Base-by-base conservation (phyloP, 2,888 invertebrate genomes). In the Rhynchonema sp. region DNA sequence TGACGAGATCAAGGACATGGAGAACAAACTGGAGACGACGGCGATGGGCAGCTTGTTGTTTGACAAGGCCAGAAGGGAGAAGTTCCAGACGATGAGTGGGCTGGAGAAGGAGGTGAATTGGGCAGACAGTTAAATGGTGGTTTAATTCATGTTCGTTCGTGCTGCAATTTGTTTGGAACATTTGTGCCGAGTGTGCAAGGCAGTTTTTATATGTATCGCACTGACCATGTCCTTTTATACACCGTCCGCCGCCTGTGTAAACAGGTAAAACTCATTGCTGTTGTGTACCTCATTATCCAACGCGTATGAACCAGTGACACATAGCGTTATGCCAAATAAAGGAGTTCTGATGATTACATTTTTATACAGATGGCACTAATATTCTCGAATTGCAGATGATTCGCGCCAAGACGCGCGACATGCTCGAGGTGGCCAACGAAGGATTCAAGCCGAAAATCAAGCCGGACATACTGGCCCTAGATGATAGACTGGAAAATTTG, bases 1-100 rank as follows among this genome's bases (percentile, higher is more conserved):
- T 13, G 23, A 53, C 6, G 59, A 59, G 29, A 57, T 61, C 26
- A 59, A 55, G 29, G 59, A 61, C 22, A 61, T 61, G 61, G 61
- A 61, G 52, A n/a, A 56, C 30, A 59, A 59, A 28, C 55, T 61
- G 26, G 28, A 60, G 29, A 29, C 23, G 3, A 61, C 61, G 2
- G 61, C 54, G 9, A 55, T 56, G 59, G 61, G 61, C 54, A 29
- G 26, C 9, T 28, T 61, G 38, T 29, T 59, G 28, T 60, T 30
- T 28, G 30, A 59, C 27, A 55, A 55, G 28, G 3, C n/a, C 9
- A 52, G n/a, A 25, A 9, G 52, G 9, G 55, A 55, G 55, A 55
- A 55, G 22, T 22, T 55, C 9, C 20, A n/a, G 27, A 27, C 29
- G 20, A 55, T 55, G 55, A 55, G 26, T 6, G 3, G 26, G 26